Evolutionary conservation across 2,797 vertebrate species (phyloP), one percentile per base, ranked within the genome.

Genomic region (Gymnodraco acuticeps): DNA sequence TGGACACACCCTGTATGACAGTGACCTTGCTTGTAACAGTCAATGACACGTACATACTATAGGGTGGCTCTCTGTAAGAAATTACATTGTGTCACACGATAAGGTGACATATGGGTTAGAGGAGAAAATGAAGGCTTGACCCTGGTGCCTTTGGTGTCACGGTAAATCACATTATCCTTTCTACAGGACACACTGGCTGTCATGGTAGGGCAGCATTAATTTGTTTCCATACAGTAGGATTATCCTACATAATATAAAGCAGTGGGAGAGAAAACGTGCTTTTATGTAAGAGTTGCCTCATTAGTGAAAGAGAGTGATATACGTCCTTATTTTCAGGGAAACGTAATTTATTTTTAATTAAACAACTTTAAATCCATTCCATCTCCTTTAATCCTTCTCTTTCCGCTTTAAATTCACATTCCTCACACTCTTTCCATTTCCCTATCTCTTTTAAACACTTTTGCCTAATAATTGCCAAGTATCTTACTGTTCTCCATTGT

Each of bases 21-120:
- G 3, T 75, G 81, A 87, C 87, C 89, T 89, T 86, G 81, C 45
- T 33, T 59, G 60, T 77, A 67, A 77, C 66, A 41, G 70, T 53
- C 6, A 20, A 64, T 64, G 83, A 83, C 77, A 80, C 59, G 12
- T 23, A 23, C 65, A 64, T 38, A 20, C 9, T 70, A 81, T 52
- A 46, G 73, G 59, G 74, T 23, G 6, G 41, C 42, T 64, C 41
- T 5, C 69, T 70, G 73, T 74, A 62, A 84, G 75, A 88, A 84
- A 92, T 89, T 73, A 66, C 70, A 89, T 87, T 68, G 82, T 84
- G 77, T 81, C 77, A 80, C 55, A 66, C 11, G 33, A 27, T 65
- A 58, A 65, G 68, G 74, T 88, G 85, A 89, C 82, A 82, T 85
- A 78, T 77, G 70, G 73, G 76, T 65, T 5, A 51, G 60, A 68